Evolutionary conservation across 2,888 invertebrate genomes (phyloP).

Genomic region (Sinodicranocentrus sp.): DNA sequence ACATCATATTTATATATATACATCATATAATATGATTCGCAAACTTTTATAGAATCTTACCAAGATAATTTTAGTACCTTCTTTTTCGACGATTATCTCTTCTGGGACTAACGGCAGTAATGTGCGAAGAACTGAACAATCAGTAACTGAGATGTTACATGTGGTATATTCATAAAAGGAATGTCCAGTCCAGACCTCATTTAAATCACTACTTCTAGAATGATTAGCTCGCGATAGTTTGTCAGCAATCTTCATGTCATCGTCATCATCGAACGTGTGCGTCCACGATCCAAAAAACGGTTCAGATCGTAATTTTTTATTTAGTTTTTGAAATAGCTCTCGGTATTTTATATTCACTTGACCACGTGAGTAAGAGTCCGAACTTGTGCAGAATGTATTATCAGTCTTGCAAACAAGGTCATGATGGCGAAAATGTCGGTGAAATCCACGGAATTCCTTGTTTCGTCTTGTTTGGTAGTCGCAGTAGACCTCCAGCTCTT

Average conservation of each 20-base stretch:
- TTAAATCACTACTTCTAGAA: neutral
- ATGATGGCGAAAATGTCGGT: neutral
- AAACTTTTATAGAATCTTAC: neutral
- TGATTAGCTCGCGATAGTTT: neutral
- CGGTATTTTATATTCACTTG: neutral
- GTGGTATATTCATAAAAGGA: neutral
- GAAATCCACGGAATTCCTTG: neutral
- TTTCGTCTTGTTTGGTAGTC: neutral
- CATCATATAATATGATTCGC: too few relatives aligned
- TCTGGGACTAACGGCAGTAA: neutral
- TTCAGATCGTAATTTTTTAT: neutral
- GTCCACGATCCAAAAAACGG: neutral
- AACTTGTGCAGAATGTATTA: neutral
- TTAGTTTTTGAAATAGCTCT: neutral
- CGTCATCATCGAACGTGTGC: neutral
- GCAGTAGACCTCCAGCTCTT: neutral
- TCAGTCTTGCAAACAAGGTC: constrained; percentile 6
- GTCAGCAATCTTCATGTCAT: neutral
- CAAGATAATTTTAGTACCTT: neutral
- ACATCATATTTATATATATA: too few relatives aligned
- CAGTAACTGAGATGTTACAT: neutral
- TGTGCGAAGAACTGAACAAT: neutral
- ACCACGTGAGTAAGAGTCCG: neutral
- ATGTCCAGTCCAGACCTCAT: neutral
- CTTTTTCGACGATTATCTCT: neutral